Conservation (phyloP, 2,888 invertebrate species). For the Metellina segmentata region DNA sequence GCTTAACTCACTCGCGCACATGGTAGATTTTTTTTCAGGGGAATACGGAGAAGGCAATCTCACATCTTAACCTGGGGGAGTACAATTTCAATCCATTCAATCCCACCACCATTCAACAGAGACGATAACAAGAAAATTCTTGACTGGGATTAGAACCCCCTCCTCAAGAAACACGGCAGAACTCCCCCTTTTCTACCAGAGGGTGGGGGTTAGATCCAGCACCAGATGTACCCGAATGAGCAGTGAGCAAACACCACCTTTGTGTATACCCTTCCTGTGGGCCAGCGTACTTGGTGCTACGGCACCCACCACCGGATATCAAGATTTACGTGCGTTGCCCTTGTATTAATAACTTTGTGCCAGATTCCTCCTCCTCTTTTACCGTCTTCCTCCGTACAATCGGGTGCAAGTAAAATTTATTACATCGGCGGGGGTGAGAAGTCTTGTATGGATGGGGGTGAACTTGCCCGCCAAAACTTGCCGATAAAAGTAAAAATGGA, state of each 20-base stretch:
- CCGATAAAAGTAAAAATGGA: constrained; percentile 73
- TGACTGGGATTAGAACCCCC: background rate
- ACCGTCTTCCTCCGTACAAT: constrained; percentile 11
- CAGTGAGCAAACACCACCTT: constrained; percentile 27
- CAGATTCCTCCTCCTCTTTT: constrained; percentile 48
- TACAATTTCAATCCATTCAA: too few species aligned
- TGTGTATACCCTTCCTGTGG: constrained; percentile 44
- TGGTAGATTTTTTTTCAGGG: too few species aligned
- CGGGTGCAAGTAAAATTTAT: constrained; percentile 43
- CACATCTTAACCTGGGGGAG: too few species aligned
- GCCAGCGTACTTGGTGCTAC: background rate
- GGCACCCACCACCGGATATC: constrained; percentile 58
- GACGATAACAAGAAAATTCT: background rate
- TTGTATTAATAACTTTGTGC: constrained; percentile 73
- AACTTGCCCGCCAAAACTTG: constrained; percentile 51
- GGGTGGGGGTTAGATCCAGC: background rate
- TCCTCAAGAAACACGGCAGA: background rate
- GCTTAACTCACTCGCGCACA: too few species aligned
- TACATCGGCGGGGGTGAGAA: constrained; percentile 45
- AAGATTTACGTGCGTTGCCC: constrained; percentile 66
- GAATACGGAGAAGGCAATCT: too few species aligned
- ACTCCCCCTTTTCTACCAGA: background rate
- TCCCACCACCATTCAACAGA: background rate
- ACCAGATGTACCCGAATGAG: background rate
- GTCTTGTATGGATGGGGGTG: constrained; percentile 9